A percentile compares a stretch with the other conserved stretches of the same genome.
Evolutionary conservation across 2,113 vertebrate genomes (phyloP).

Genomic region (Zapornia atra): DNA sequence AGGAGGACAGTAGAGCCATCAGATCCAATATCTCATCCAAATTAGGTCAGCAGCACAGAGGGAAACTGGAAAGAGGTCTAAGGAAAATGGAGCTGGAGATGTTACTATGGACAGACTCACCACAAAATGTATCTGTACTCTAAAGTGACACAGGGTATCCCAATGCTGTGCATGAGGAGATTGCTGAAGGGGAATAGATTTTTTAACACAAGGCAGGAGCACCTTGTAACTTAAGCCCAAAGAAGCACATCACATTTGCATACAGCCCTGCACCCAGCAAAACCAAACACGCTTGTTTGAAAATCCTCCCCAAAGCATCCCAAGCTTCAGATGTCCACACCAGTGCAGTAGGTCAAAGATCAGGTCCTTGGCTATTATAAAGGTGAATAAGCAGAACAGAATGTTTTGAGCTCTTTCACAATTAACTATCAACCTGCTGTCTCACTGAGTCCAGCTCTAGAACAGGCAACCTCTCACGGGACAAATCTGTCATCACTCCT

Average conservation of each 20-base stretch:
- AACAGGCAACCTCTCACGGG: constrained; percentile 10
- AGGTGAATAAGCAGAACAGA: constrained; percentile 41
- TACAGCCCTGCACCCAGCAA: background rate
- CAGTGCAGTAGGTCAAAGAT: background rate
- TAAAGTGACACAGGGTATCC: background rate
- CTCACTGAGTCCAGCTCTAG: background rate
- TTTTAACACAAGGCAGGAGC: background rate
- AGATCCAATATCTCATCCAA: constrained; percentile 61
- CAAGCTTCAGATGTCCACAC: background rate
- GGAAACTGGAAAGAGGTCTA: constrained; percentile 2
- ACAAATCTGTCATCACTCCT: background rate
- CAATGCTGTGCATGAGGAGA: background rate
- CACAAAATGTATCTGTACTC: background rate
- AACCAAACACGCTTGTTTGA: background rate
- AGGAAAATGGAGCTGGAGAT: background rate
- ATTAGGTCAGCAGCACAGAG: constrained; percentile 61
- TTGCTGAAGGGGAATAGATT: background rate
- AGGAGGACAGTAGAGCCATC: constrained; percentile 14
- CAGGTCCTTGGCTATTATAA: constrained; percentile 7
- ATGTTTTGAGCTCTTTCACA: constrained; percentile 23
- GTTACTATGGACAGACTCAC: background rate
- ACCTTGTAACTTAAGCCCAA: background rate
- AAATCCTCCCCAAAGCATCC: background rate
- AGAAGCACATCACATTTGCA: background rate
- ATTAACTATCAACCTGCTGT: constrained; percentile 12